A percentile compares a stretch with the other conserved stretches of the same genome.
Conservation (phyloP, 2,888 invertebrate species). For the Lithosia quadra region DNA sequence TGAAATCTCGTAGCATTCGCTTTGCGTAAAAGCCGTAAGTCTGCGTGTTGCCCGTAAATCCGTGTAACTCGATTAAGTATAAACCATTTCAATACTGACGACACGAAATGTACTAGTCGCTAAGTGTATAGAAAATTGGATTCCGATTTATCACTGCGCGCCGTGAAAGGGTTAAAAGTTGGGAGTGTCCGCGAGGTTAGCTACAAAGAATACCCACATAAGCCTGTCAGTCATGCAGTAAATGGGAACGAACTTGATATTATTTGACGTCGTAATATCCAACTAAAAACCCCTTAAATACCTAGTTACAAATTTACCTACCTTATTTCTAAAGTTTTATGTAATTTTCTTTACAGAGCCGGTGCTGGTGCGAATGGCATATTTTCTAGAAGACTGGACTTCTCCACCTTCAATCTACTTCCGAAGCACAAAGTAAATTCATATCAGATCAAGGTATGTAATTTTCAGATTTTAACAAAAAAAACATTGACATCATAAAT, state of each 20-base stretch:
- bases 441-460: slow-evolving; percentile 97
- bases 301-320: not conserved
- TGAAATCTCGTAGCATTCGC: slow-evolving; percentile 37
- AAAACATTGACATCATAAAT: not conserved
- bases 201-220: too few species aligned
- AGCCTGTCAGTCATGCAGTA: not conserved
- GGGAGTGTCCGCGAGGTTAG: slow-evolving; percentile 25
- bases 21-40: slow-evolving; percentile 47
- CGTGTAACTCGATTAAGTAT: slow-evolving; percentile 58
- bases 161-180: slow-evolving; percentile 50
- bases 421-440: slow-evolving; percentile 99
- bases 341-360: slow-evolving; percentile 88
- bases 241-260: not conserved
- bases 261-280: not conserved
- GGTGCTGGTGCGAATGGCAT: slow-evolving; percentile 96
- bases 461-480: not conserved
- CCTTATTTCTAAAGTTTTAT: slow-evolving; percentile 9
- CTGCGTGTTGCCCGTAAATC: slow-evolving; percentile 52
- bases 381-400: slow-evolving; percentile 97
- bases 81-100: slow-evolving; percentile 49
- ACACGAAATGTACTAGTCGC: slow-evolving; percentile 48
- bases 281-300: not conserved
- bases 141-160: slow-evolving; percentile 57
- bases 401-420: slow-evolving; percentile 97
- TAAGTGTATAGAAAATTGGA: slow-evolving; percentile 56